These are phyloP conservation scores for Alouatta palliata DNA, from an alignment of 2,113 vertebrate genomes.

Conservation along the genomic window DNA sequence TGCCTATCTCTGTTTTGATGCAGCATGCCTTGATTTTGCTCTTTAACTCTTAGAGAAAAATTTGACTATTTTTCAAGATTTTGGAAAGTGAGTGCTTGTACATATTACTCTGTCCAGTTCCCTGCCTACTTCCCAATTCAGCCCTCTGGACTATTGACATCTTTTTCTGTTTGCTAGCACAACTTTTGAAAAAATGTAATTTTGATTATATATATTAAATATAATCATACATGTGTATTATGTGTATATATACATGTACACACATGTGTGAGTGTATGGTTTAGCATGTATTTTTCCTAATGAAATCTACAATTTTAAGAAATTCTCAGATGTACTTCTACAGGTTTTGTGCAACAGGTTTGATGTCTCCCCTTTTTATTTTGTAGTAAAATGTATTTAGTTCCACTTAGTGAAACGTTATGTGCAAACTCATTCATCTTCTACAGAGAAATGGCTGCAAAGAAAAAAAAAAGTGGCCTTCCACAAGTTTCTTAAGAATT, in stretches of 20 bases:
- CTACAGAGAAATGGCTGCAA: not conserved
- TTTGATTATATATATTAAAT: not conserved
- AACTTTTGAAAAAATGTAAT: not conserved
- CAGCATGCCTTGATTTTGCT: not conserved
- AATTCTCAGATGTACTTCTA: not conserved
- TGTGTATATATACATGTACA: not conserved
- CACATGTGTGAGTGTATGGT: not conserved
- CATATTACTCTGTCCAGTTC: accelerated
- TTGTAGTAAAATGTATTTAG: not conserved
- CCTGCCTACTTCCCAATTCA: not conserved
- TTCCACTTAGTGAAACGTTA: not conserved
- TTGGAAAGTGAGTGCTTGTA: not conserved
- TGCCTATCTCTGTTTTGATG: not conserved
- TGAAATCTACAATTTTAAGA: not conserved
- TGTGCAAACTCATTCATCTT: not conserved
- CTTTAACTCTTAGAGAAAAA: not conserved
- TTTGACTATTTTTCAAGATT: not conserved
- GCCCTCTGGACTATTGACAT: too few relatives aligned
- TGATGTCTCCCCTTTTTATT: not conserved
- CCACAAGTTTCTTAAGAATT: not conserved
- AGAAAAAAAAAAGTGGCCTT: not conserved
- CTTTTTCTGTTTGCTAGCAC: not conserved
- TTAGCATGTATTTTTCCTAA: not conserved
- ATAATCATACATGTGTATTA: not conserved
- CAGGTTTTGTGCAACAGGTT: not conserved